These are phyloP conservation scores for Channa striata DNA, from an alignment of 2,797 vertebrate species.

Conservation along the genomic window DNA sequence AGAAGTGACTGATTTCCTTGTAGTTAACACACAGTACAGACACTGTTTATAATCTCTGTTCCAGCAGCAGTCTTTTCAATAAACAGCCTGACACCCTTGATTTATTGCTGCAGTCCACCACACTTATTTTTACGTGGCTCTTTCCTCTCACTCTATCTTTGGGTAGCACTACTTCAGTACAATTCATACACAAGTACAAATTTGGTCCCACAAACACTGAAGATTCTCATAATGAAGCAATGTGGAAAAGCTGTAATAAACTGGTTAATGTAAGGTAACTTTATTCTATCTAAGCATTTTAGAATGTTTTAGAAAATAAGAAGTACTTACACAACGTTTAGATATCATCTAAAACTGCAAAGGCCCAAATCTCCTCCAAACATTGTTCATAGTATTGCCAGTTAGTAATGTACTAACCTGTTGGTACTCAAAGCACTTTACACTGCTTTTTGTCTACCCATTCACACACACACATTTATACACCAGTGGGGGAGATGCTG, in stretches of 20 bases:
- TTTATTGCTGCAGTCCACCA: conserved; percentile 55
- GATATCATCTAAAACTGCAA: no score
- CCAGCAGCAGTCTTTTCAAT: conserved; percentile 77
- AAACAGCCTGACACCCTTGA: conserved; percentile 76
- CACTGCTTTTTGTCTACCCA: no score
- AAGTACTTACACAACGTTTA: no score
- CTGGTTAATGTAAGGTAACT: no score
- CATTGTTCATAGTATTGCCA: no score
- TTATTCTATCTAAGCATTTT: no score
- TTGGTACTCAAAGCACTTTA: no score
- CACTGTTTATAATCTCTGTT: conserved; percentile 75
- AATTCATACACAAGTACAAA: background rate
- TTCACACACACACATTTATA: no score
- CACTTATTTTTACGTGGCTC: conserved; percentile 52
- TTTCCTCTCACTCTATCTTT: conserved; percentile 51
- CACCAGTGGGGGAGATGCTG: no score
- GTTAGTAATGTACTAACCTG: no score
- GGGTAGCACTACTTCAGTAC: conserved; percentile 20
- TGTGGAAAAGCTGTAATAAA: background rate
- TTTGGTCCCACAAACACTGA: conserved; percentile 1
- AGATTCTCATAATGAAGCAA: conserved; percentile 1
- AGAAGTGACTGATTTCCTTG: conserved; percentile 59
- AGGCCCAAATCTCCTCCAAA: no score
- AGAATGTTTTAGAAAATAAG: no score
- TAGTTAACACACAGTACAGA: conserved; percentile 65